Conservation (phyloP, 2,797 vertebrate genomes). For the Craterocephalus amniculus region DNA sequence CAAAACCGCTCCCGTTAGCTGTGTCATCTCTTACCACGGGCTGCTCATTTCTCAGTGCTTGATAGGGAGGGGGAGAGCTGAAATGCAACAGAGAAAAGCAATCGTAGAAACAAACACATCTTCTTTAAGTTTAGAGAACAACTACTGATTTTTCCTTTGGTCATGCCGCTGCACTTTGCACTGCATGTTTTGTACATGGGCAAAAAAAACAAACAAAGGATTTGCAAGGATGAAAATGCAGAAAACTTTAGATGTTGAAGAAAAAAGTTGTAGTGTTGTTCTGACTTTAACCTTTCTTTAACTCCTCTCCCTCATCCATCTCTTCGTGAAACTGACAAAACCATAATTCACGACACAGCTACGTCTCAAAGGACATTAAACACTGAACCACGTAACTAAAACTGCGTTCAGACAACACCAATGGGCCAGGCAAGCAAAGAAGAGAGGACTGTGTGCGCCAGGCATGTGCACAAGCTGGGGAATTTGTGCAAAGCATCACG, state of each 20-base stretch:
- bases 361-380: constrained; percentile 34
- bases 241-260: not conserved
- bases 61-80: not conserved
- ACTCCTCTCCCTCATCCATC: constrained; percentile 2
- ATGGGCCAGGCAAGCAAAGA: constrained; percentile 44
- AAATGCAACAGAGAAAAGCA: not conserved
- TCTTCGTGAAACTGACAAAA: constrained; percentile 9
- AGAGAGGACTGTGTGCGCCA: constrained; percentile 46
- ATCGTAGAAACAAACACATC: not conserved
- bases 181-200: not conserved
- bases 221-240: not conserved
- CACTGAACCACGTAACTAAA: constrained; percentile 8
- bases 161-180: not conserved
- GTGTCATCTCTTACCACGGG: constrained; percentile 28
- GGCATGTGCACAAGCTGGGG: constrained; percentile 49
- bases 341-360: constrained; percentile 13
- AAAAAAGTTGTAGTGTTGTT: not conserved
- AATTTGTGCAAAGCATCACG: constrained; percentile 52
- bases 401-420: constrained; percentile 44
- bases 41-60: constrained; percentile 13
- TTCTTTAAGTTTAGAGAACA: not conserved
- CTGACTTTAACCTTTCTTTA: not conserved
- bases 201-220: not conserved
- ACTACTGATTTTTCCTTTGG: not conserved
- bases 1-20: constrained; percentile 8